Conservation (phyloP, 2,888 invertebrate genomes). For the Leistus spinibarbis region DNA sequence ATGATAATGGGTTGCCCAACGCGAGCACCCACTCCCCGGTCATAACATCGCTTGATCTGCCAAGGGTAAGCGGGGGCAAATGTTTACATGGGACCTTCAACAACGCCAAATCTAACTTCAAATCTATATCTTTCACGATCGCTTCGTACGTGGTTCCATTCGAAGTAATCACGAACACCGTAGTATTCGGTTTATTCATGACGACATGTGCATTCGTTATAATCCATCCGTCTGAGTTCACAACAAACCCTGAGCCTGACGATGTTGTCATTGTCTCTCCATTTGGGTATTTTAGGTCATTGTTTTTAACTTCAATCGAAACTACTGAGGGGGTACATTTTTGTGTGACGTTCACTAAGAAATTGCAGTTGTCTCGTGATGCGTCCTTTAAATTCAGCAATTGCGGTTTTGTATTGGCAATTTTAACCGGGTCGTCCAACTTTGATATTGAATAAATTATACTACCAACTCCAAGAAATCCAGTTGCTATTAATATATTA, state of each 20-base stretch:
- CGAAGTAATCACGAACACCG: conserved; percentile 68
- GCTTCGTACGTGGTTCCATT: conserved; percentile 63
- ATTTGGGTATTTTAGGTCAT: conserved; percentile 68
- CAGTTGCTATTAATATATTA: conserved; percentile 7
- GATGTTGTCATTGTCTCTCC: conserved; percentile 71
- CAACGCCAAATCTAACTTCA: conserved; percentile 85
- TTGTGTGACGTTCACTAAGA: conserved; percentile 89
- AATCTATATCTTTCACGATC: conserved; percentile 81
- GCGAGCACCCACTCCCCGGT: conserved; percentile 96
- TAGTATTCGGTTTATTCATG: conserved; percentile 73
- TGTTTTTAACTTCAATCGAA: conserved; percentile 85
- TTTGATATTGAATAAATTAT: neutral
- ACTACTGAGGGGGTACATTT: conserved; percentile 85
- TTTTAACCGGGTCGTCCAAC: neutral
- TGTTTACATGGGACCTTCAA: conserved; percentile 77
- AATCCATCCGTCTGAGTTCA: conserved; percentile 84
- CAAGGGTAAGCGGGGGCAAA: conserved; percentile 78
- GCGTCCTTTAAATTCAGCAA: conserved; percentile 7
- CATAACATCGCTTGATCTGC: conserved; percentile 72
- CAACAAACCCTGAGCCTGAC: conserved; percentile 92
- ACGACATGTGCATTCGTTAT: conserved; percentile 96
- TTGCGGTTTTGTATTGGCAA: neutral
- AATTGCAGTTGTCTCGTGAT: conserved; percentile 70
- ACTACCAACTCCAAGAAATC: neutral
- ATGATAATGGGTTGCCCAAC: conserved; percentile 87